These are phyloP conservation scores for Peromyscus maniculatus DNA, from an alignment of 2,113 vertebrate genomes.

Conservation along the genomic window DNA sequence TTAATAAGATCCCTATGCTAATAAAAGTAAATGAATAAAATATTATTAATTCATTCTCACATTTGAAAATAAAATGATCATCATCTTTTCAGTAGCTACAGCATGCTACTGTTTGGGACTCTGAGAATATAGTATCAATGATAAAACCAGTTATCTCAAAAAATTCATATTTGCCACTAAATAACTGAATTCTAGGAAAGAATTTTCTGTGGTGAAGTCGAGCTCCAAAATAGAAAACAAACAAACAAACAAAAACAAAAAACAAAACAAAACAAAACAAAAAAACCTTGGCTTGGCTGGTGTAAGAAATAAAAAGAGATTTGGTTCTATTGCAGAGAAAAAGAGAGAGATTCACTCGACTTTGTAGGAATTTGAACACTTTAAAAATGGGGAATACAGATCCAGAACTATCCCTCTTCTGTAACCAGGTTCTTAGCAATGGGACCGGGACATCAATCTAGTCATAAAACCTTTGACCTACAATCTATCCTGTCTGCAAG, in stretches of 20 bases:
- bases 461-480: too few species aligned
- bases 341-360: not conserved
- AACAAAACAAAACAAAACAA: too few species aligned
- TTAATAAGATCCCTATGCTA: not conserved
- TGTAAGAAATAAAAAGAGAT: not conserved
- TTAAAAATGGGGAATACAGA: not conserved
- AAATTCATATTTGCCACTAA: not conserved
- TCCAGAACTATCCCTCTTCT: not conserved
- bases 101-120: not conserved
- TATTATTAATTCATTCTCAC: not conserved
- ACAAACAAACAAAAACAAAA: too few species aligned
- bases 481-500: too few species aligned
- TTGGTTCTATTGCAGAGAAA: not conserved
- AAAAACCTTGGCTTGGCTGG: not conserved
- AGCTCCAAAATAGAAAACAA: not conserved
- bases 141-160: slow-evolving; percentile 5
- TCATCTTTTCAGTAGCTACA: not conserved
- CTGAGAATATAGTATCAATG: not conserved
- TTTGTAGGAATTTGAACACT: not conserved
- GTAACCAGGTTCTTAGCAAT: too few species aligned
- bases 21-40: slow-evolving; percentile 10
- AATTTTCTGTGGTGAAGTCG: not conserved
- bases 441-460: too few species aligned
- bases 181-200: not conserved
- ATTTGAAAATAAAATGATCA: not conserved